Evolutionary conservation across 2,113 vertebrate species (phyloP), one percentile per base, ranked within the genome.

Genomic region (Pyxicephalus adspersus): DNA sequence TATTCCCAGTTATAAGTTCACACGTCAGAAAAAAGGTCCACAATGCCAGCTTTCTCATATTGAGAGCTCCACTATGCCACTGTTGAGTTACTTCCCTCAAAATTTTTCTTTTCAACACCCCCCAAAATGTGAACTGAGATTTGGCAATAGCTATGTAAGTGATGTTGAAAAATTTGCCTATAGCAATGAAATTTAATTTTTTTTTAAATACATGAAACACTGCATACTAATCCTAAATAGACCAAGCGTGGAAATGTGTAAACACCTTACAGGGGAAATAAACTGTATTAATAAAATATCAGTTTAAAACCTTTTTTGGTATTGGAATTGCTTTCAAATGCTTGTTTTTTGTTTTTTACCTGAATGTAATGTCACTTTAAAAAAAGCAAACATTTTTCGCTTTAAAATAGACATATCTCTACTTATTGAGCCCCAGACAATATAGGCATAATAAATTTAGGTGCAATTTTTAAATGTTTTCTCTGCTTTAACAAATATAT

Each of bases 1-100:
- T 6, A 86, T 90, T 92, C 90, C 92, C 92, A 90, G 87, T 90
- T 92, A 92, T 90, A 90, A 90, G 89, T 91, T 88, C 91, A 89
- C 91, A 92, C 89, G 92, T 91, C 92, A 92, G 68, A 81, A 82
- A 73, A 52, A 13, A 75, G 93, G 94, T 96, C 94, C 95, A 96
- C 96, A 96, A 96, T 89, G 96, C 96, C 96, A 95, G 97, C 96
- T 97, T 98, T 99, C 98, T 99, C 98, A 98, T 98, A 98, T 99
- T 99, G 98, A 99, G 98, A 98, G 96, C 96, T 98, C 94, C 95
- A 95, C 96, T 96, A 97, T 98, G 96, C 95, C 98, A 96, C 94
- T 95, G 92, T 94, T 95, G 93, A 94, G 90, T 95, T 95, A 90
- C 86, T 84, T 87, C 84, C 80, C 71, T 83, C 87, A 84, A 87